Evolutionary conservation across 2,888 invertebrate genomes (phyloP).

Genomic region (Trichopoda pennipes): DNA sequence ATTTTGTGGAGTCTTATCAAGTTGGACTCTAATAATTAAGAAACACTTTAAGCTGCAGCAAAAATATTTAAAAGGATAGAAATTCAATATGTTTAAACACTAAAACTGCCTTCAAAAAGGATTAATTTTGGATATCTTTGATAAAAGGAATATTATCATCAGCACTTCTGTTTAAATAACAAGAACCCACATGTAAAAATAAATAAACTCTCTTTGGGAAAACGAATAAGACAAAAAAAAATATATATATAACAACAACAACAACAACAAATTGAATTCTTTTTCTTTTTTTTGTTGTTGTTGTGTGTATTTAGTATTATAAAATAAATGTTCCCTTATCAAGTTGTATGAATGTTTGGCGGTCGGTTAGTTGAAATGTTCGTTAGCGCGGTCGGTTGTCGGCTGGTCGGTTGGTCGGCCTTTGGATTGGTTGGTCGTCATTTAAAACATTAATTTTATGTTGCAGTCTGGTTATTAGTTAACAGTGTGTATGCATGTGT

Average conservation of each 20-base stretch:
- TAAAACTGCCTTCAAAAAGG: too few relatives aligned
- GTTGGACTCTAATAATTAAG: too few relatives aligned
- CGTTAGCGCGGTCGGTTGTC: background rate
- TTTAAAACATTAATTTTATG: constrained; percentile 56
- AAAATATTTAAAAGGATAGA: too few relatives aligned
- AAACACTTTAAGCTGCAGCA: too few relatives aligned
- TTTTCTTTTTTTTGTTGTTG: constrained; percentile 16
- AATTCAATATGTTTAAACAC: too few relatives aligned
- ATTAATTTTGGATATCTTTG: too few relatives aligned
- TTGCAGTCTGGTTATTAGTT: constrained; percentile 63
- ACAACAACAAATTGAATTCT: constrained; percentile 33
- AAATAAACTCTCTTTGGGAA: constrained; percentile 59
- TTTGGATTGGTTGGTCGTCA: constrained; percentile 26
- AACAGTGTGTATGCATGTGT: background rate
- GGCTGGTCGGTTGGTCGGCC: constrained; percentile 1
- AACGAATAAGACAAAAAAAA: constrained; percentile 35
- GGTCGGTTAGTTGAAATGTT: constrained; percentile 2
- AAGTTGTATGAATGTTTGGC: constrained; percentile 41
- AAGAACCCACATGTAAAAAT: constrained; percentile 63
- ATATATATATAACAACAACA: constrained; percentile 27
- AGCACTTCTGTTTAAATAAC: constrained; percentile 36
- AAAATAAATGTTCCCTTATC: constrained; percentile 65
- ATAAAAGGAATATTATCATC: background rate
- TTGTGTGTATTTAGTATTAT: constrained; percentile 37
- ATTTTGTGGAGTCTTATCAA: too few relatives aligned